Evolutionary conservation across 2,113 vertebrate genomes (phyloP).

Genomic region (Aphelocoma coerulescens): DNA sequence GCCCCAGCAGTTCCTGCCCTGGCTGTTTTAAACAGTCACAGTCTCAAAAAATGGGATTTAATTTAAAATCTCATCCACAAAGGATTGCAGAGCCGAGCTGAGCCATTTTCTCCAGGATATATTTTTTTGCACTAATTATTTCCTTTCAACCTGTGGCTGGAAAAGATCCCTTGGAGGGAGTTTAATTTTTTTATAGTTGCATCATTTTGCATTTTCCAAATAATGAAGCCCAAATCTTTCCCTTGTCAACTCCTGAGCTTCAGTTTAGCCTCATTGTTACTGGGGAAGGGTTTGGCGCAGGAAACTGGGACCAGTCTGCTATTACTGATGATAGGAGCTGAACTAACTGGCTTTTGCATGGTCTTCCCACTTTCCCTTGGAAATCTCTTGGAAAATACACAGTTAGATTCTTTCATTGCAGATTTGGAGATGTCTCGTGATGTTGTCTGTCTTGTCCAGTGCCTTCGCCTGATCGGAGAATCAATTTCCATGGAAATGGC

Average conservation of each 20-base stretch:
- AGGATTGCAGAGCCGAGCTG: neutral
- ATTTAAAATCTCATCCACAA: neutral
- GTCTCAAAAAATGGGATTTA: neutral
- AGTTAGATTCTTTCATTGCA: constrained; percentile 62
- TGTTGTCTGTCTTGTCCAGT: constrained; percentile 88
- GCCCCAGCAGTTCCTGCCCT: neutral
- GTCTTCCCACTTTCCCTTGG: neutral
- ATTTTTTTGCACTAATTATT: neutral
- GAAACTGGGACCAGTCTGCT: neutral
- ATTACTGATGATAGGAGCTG: neutral
- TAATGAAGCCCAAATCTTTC: neutral
- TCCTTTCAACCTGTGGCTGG: neutral
- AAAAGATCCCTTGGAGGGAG: neutral
- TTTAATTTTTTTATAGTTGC: neutral
- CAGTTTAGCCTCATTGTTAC: accelerated
- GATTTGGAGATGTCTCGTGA: constrained; percentile 85
- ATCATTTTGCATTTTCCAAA: neutral
- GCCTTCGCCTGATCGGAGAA: constrained; percentile 86
- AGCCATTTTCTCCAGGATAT: neutral
- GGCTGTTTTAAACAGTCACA: neutral
- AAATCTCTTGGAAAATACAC: constrained; percentile 6
- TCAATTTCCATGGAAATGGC: constrained; percentile 84
- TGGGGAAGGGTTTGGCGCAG: neutral
- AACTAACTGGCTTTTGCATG: neutral
- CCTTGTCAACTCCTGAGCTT: neutral